A percentile compares a stretch with the other conserved stretches of the same genome.
These are phyloP conservation scores for Aphis craccivora DNA, from an alignment of 1,140 invertebrate genomes.

Conservation along the genomic window DNA sequence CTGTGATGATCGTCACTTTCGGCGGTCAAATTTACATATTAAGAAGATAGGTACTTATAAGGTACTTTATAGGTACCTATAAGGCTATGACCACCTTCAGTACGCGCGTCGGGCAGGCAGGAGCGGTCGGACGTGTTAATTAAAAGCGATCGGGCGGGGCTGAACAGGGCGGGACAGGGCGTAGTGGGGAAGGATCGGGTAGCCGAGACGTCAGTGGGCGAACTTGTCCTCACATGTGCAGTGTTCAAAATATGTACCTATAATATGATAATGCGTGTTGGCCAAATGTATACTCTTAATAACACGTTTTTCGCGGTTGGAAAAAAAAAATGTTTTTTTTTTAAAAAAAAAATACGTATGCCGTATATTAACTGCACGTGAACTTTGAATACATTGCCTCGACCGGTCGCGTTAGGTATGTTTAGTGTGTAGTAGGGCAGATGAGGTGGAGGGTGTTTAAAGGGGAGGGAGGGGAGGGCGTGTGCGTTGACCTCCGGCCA, in stretches of 20 bases:
- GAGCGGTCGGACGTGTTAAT: neutral
- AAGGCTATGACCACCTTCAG: neutral
- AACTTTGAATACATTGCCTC: neutral
- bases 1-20: neutral
- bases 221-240: neutral
- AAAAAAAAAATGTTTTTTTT: neutral
- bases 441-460: neutral
- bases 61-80: neutral
- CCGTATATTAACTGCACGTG: neutral
- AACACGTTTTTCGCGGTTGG: constrained; percentile 32
- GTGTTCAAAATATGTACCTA: neutral
- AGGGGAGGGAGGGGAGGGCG: neutral
- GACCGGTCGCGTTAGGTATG: neutral
- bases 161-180: neutral
- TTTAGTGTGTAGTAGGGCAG: neutral
- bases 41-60: neutral
- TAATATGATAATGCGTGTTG: constrained; percentile 3
- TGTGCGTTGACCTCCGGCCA: constrained; percentile 55
- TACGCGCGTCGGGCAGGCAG: neutral
- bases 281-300: neutral
- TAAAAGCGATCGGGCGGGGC: neutral
- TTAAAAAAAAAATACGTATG: neutral
- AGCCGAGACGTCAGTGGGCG: neutral
- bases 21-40: neutral
- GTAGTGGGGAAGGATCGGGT: neutral